Evolutionary conservation across 1,140 invertebrate species (phyloP), one percentile per base, ranked within the genome.

Genomic region (Sarcophaga peregrina): DNA sequence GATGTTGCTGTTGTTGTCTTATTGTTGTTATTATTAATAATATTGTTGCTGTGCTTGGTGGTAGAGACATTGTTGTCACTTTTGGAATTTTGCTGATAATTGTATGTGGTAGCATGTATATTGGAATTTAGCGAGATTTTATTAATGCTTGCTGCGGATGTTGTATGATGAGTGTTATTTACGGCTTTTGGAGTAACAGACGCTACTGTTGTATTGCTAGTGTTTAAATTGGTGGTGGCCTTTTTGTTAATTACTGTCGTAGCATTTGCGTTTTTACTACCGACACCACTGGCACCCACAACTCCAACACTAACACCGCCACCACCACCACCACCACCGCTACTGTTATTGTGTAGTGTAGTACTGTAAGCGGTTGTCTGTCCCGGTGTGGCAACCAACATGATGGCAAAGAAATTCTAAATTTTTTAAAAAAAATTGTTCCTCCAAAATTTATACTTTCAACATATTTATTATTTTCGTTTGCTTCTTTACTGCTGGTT

Each of bases 21-120:
- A 54, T 17, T 74, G 68, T 47, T 50, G 47, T 52, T 52, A 13
- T 20, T 80, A 25, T 80, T 50, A 37, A 15, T 52, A 72, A 13
- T 75, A 50, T 68, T 15, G 54, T 62, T 83, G 46, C 20, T 68
- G 78, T 20, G n/a, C 20, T 68, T 68, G 20, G 17, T 20, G 54
- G 25, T 37, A 37, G 54, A 58, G 4, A 58, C 54, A 3, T 2
- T 58, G 20, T 75, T 58, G 48, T 20, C 25, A 46, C 46, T 25
- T 48, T 80, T 86, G 84, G 82, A 83, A 85, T 62, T 90, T 87
- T 17, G 85, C 84, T 82, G 58, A 46, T 82, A 62, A 68, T 68
- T 20, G 6, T 68, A 68, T 9, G 62, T 20, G 25, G 25, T 37
- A 8, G 0, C 7, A 9, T 68, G n/a, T 68, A n/a, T 68, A 25